Percentiles rank a stretch among this genome's conserved stretches.
These are phyloP conservation scores for Zaprionus ornatus DNA, from an alignment of 1,140 invertebrate species.

Conservation along the genomic window DNA sequence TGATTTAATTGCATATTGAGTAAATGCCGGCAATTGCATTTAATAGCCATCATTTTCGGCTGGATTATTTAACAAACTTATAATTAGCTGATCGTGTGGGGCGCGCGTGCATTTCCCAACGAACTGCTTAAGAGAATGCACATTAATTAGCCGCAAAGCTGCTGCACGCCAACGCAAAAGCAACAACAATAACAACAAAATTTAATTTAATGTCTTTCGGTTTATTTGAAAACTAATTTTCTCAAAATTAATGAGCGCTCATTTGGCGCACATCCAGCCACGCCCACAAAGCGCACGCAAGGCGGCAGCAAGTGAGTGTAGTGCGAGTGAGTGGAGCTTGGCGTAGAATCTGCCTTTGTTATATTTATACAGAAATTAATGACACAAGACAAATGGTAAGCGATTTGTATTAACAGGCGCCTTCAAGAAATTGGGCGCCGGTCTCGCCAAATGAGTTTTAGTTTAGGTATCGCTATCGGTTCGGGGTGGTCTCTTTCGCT, in stretches of 20 bases:
- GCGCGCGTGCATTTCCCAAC: constrained; percentile 38
- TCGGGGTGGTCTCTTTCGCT: constrained; percentile 29
- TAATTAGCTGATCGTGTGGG: constrained; percentile 40
- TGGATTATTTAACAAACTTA: not conserved
- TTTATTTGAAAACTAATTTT: constrained; percentile 72
- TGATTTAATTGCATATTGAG: constrained; percentile 53
- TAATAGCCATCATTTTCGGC: not conserved
- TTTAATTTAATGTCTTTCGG: constrained; percentile 72
- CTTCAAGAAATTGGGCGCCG: constrained; percentile 65
- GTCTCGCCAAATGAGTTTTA: constrained; percentile 54
- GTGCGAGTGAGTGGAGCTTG: constrained; percentile 8
- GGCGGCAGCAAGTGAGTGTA: constrained; percentile 14
- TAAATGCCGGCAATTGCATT: constrained; percentile 27
- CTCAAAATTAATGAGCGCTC: constrained; percentile 76
- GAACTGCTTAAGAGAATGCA: constrained; percentile 54
- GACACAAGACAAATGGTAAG: constrained; percentile 70
- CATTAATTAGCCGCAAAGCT: constrained; percentile 69
- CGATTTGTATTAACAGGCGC: constrained; percentile 67
- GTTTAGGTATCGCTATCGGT: constrained; percentile 24
- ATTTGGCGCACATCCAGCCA: constrained; percentile 64
- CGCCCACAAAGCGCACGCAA: constrained; percentile 72
- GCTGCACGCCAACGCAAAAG: constrained; percentile 58
- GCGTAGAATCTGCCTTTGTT: constrained; percentile 62
- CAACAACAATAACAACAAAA: constrained; percentile 31
- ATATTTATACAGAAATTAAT: constrained; percentile 78